These are phyloP conservation scores for Tetragonisca angustula DNA, from an alignment of 2,888 invertebrate genomes.

Conservation along the genomic window DNA sequence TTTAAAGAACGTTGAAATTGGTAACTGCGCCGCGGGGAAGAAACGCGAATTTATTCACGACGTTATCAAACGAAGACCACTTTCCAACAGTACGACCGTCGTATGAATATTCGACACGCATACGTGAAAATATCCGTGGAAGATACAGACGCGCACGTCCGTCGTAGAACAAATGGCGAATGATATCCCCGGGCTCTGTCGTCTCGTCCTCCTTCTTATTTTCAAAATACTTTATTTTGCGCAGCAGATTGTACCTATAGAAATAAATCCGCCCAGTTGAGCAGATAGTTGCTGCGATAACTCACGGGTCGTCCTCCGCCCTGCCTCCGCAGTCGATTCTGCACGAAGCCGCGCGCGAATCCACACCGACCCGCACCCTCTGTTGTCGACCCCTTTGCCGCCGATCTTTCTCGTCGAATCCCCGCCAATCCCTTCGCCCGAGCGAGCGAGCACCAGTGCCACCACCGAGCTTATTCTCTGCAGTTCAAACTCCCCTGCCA, in stretches of 20 bases:
- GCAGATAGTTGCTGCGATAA: slow-evolving; percentile 82
- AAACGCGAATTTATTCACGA: neutral
- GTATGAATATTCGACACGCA: slow-evolving; percentile 24
- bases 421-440: slow-evolving; percentile 36
- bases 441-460: slow-evolving; percentile 33
- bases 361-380: slow-evolving; percentile 51
- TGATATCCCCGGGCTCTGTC: slow-evolving; percentile 70
- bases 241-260: slow-evolving; percentile 82
- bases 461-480: slow-evolving; percentile 63
- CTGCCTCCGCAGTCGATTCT: slow-evolving; percentile 44
- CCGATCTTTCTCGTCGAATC: slow-evolving; percentile 32
- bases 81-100: neutral
- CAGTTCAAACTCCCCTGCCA: slow-evolving; percentile 75
- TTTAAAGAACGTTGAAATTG: neutral
- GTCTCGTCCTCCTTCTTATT: slow-evolving; percentile 71
- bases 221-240: slow-evolving; percentile 79
- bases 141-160: slow-evolving; percentile 54
- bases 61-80: neutral
- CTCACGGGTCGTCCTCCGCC: slow-evolving; percentile 69
- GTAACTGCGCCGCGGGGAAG: no score
- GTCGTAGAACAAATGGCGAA: slow-evolving; percentile 65
- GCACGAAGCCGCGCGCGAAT: slow-evolving; percentile 25
- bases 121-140: slow-evolving; percentile 47
- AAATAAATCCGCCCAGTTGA: slow-evolving; percentile 81
- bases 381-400: slow-evolving; percentile 39